phyloP scores from a whole-genome alignment of 2,888 invertebrate genomes.

The Epinotia nisella region DNA sequence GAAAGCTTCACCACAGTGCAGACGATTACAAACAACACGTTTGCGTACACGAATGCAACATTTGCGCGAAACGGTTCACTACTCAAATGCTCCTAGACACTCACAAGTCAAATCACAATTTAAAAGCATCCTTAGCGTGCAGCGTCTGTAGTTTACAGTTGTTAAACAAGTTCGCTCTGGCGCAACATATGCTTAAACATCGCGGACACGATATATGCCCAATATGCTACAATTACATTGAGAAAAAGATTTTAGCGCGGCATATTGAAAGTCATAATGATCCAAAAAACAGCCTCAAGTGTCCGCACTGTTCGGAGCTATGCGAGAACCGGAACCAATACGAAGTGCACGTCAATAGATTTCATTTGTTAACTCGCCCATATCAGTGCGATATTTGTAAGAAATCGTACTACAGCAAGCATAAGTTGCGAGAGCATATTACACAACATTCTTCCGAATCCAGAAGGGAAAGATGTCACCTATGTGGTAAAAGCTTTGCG shows the following conservation, averaged over 20 bases:
- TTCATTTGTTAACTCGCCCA: conserved; percentile 49
- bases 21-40: neutral
- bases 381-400: conserved; percentile 49
- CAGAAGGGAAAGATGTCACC: conserved; percentile 40
- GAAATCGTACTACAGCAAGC: conserved; percentile 49
- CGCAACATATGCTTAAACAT: conserved; percentile 24
- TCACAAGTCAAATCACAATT: conserved; percentile 20
- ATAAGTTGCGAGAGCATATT: conserved; percentile 48
- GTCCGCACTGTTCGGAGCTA: conserved; percentile 24
- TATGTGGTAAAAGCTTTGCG: conserved; percentile 48
- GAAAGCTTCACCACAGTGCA: neutral
- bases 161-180: conserved; percentile 9
- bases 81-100: conserved; percentile 23
- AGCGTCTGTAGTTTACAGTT: conserved; percentile 12
- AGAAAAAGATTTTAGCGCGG: neutral
- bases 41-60: conserved; percentile 28
- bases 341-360: conserved; percentile 50
- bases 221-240: conserved; percentile 12
- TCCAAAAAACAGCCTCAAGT: conserved; percentile 1
- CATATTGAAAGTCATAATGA: conserved; percentile 20
- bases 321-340: conserved; percentile 46
- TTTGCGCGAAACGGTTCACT: conserved; percentile 24
- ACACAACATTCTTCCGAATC: conserved; percentile 43
- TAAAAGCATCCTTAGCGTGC: neutral
- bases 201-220: conserved; percentile 8